These are phyloP conservation scores for Alethe diademata DNA, from an alignment of 2,113 vertebrate genomes.

Conservation along the genomic window DNA sequence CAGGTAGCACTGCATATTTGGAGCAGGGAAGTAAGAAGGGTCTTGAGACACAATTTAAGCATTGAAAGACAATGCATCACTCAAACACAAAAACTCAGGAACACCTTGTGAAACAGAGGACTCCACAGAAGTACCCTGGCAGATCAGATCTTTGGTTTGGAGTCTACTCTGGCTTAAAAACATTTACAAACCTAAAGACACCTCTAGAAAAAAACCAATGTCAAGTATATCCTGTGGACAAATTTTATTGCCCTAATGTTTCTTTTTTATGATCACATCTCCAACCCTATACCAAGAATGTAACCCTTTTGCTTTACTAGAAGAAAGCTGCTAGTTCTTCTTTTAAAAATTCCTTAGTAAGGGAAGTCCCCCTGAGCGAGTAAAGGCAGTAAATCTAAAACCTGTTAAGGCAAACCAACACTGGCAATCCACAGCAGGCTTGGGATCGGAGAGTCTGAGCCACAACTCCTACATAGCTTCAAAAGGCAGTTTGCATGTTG, in stretches of 20 bases:
- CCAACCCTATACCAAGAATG: neutral
- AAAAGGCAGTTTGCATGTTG: neutral
- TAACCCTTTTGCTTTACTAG: neutral
- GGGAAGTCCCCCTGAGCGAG: neutral
- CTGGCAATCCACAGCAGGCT: neutral
- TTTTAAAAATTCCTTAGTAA: neutral
- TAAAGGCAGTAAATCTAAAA: neutral
- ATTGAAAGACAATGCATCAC: neutral
- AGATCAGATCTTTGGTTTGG: neutral
- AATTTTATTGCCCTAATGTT: neutral
- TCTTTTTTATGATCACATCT: neutral
- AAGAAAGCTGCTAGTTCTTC: neutral
- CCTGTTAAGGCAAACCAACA: neutral
- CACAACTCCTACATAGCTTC: neutral
- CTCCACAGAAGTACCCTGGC: neutral
- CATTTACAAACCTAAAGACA: neutral
- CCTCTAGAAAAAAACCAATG: neutral
- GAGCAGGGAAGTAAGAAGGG: neutral
- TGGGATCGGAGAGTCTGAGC: neutral
- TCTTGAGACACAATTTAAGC: neutral
- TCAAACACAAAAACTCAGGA: neutral
- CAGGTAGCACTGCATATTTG: neutral
- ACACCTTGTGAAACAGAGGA: neutral
- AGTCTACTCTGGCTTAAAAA: neutral
- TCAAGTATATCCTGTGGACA: neutral